These are phyloP conservation scores for Hydractinia echinata DNA, from an alignment of 30 jellyfish, hydroid and myxozoan genomes.

Conservation along the genomic window DNA sequence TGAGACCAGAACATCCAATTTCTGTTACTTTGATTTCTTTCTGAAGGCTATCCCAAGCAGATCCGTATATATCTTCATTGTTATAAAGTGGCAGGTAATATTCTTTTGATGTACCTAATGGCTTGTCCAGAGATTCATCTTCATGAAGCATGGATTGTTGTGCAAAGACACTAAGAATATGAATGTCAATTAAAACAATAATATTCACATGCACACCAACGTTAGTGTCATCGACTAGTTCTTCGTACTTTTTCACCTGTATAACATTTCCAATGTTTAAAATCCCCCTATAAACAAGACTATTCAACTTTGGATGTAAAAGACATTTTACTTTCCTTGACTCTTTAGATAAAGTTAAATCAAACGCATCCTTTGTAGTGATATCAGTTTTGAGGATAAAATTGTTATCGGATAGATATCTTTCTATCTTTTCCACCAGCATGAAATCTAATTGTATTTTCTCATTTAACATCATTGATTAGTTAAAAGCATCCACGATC, in stretches of 20 bases:
- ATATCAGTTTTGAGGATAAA: background rate
- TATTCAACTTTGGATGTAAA: conserved; percentile 21
- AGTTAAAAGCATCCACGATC: too few species aligned
- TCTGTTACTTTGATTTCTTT: background rate
- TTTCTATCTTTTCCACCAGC: conserved; percentile 13
- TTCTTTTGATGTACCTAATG: background rate
- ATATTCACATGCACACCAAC: background rate
- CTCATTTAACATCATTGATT: too few species aligned
- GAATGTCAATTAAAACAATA: background rate
- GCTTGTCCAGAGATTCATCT: background rate
- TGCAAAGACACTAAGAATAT: background rate
- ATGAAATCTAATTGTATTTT: background rate
- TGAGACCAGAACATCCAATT: background rate
- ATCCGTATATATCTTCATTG: conserved; percentile 24
- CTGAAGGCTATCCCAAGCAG: background rate
- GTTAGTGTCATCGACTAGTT: conserved; percentile 1
- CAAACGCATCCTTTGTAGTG: background rate
- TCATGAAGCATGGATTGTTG: background rate
- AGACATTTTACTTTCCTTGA: conserved; percentile 1
- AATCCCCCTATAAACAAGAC: conserved; percentile 2
- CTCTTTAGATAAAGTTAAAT: background rate
- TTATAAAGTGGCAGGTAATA: conserved; percentile 13
- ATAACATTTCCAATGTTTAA: background rate
- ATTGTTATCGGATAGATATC: background rate
- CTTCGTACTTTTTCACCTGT: background rate